Conservation (phyloP, 2,888 invertebrate genomes). For the Gortyna flavago region DNA sequence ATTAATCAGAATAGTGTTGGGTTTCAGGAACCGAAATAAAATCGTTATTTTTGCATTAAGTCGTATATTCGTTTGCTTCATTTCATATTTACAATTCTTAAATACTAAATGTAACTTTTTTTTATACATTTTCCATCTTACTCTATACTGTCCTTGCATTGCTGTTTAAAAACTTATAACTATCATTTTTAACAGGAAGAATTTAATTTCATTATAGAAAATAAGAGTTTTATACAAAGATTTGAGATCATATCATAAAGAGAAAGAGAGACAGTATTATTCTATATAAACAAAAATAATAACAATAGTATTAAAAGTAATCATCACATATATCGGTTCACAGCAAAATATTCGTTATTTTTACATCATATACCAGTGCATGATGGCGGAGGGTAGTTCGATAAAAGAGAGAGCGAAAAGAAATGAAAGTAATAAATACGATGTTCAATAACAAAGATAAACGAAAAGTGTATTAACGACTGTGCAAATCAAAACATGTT, state of each 20-base stretch:
- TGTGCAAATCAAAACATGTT: slow-evolving; percentile 57
- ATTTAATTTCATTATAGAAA: slow-evolving; percentile 68
- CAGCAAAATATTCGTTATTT: slow-evolving; percentile 69
- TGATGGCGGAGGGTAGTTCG: slow-evolving; percentile 64
- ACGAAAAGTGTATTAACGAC: slow-evolving; percentile 46
- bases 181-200: slow-evolving; percentile 68
- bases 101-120: slow-evolving; percentile 76
- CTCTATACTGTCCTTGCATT: slow-evolving; percentile 83
- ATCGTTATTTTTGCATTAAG: slow-evolving; percentile 70
- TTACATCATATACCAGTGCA: slow-evolving; percentile 57
- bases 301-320: slow-evolving; percentile 61
- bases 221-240: slow-evolving; percentile 71
- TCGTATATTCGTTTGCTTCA: slow-evolving; percentile 81
- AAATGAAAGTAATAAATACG: slow-evolving; percentile 61
- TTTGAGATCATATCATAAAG: slow-evolving; percentile 73
- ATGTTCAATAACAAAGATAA: slow-evolving; percentile 51
- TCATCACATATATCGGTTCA: slow-evolving; percentile 73
- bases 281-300: slow-evolving; percentile 66
- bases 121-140: slow-evolving; percentile 80
- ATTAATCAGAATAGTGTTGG: not conserved
- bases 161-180: slow-evolving; percentile 74
- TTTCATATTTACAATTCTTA: slow-evolving; percentile 86
- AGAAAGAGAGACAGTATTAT: slow-evolving; percentile 64
- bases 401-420: slow-evolving; percentile 57
- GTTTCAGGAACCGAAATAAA: slow-evolving; percentile 1